phyloP scores from a whole-genome alignment of 2,888 invertebrate species.

The Hyposoter dolosus region DNA sequence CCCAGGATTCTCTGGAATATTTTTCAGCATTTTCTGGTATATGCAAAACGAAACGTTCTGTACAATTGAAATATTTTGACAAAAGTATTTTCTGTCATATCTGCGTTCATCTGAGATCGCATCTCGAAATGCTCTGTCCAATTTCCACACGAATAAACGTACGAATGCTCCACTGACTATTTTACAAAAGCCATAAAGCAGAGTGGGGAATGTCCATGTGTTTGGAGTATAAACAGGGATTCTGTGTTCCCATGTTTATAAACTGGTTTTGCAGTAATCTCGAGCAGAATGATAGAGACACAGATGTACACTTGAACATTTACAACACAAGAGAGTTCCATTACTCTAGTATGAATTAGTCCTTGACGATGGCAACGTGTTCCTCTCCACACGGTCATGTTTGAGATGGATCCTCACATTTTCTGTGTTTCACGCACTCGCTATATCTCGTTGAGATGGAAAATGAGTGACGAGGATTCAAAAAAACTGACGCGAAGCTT shows the following conservation, averaged over 20 bases:
- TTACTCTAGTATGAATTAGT: constrained; percentile 54
- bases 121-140: background rate
- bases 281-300: constrained; percentile 21
- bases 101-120: background rate
- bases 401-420: constrained; percentile 4
- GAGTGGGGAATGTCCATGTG: background rate
- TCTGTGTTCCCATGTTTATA: background rate
- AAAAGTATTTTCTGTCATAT: background rate
- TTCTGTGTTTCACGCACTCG: constrained; percentile 19
- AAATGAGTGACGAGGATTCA: background rate
- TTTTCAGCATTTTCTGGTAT: background rate
- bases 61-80: background rate
- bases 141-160: background rate
- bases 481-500: background rate
- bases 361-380: constrained; percentile 1
- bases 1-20: background rate
- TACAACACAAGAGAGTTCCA: constrained; percentile 44
- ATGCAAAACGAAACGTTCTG: background rate
- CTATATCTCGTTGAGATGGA: constrained; percentile 30
- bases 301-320: constrained; percentile 22
- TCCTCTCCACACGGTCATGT: background rate
- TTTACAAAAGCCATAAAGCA: background rate
- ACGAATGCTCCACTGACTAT: background rate
- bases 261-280: background rate
- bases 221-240: constrained; percentile 13